Conservation (phyloP, 2,888 invertebrate genomes). For the Fragum fragum region DNA sequence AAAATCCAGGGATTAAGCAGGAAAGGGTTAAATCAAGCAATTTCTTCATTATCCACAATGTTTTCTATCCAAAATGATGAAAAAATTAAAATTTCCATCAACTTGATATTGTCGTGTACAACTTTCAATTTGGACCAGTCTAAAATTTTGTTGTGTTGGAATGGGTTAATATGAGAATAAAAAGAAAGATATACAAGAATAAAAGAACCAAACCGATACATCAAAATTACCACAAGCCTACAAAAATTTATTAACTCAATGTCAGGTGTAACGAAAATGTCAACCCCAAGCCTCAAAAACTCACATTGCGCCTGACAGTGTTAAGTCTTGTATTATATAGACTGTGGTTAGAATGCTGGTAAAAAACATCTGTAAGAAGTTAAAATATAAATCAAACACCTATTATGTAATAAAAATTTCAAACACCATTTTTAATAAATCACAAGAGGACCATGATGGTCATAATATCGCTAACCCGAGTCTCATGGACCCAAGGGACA, state of each 20-base stretch:
- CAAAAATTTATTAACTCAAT: background rate
- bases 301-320: conserved; percentile 62
- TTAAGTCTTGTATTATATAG: conserved; percentile 52
- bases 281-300: conserved; percentile 34
- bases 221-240: conserved; percentile 17
- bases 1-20: too few species aligned
- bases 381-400: background rate
- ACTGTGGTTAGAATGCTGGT: conserved; percentile 38
- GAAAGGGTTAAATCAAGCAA: too few species aligned
- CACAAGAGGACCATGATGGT: background rate
- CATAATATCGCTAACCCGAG: too few species aligned
- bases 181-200: conserved; percentile 55
- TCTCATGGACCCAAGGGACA: too few species aligned
- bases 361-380: conserved; percentile 53
- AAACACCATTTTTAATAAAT: background rate
- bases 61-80: too few species aligned
- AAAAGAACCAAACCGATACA: background rate
- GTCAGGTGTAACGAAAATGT: conserved; percentile 11
- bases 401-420: background rate
- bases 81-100: too few species aligned
- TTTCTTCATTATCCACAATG: too few species aligned
- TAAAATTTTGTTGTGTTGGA: too few species aligned
- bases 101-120: too few species aligned
- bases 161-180: conserved; percentile 72
- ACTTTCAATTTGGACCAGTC: too few species aligned